Percentiles rank a stretch among this genome's conserved stretches.
These are phyloP conservation scores for Steinernema feltiae DNA, from an alignment of 1,140 invertebrate species.

Conservation along the genomic window DNA sequence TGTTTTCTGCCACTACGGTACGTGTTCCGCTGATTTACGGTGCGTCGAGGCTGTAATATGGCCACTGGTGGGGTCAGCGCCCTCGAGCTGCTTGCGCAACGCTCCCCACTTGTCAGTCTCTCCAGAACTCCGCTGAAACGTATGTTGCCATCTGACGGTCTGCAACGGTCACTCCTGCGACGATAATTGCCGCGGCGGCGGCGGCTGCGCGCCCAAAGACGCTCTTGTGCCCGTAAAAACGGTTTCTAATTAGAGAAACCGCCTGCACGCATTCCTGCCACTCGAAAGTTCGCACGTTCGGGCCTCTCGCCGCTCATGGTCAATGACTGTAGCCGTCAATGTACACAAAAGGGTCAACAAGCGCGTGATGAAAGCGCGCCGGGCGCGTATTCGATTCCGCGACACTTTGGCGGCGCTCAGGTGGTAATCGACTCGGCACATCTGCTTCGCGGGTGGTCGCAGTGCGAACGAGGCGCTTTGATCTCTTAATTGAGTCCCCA, in stretches of 20 bases:
- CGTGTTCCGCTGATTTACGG: background rate
- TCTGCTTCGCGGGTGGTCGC: conserved; percentile 1
- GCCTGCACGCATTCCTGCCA: background rate
- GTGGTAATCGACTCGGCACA: background rate
- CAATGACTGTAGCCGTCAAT: background rate
- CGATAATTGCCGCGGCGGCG: background rate
- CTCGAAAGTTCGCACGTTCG: background rate
- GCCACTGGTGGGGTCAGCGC: background rate
- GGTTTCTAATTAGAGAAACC: background rate
- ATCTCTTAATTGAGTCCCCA: background rate
- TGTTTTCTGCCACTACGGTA: background rate
- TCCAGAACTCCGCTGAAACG: background rate
- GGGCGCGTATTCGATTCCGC: background rate
- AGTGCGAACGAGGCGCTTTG: background rate
- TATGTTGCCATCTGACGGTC: conserved; percentile 10
- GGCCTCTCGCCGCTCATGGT: background rate
- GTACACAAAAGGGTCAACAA: background rate
- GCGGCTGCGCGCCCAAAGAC: background rate
- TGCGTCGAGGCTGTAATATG: background rate
- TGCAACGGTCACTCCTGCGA: background rate
- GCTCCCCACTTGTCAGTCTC: background rate
- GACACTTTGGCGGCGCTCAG: background rate
- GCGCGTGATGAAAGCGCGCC: background rate
- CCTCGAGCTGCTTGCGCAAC: background rate
- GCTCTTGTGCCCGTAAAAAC: background rate